These are phyloP conservation scores for Danio kyathit DNA, from an alignment of 2,797 vertebrate species.

Conservation along the genomic window DNA sequence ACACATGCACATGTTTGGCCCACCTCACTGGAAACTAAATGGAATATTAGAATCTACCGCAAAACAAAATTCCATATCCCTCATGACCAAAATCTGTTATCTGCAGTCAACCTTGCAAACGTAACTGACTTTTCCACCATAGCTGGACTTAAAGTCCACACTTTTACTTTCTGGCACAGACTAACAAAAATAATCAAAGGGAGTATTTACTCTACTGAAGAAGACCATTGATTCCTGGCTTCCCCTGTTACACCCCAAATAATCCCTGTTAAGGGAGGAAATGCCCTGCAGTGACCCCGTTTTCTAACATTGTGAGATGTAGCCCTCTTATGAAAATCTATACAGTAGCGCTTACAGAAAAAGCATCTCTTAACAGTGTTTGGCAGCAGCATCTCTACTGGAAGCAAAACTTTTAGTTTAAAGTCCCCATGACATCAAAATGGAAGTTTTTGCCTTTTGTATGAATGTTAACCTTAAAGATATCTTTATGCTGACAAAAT, in stretches of 20 bases:
- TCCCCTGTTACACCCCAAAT: constrained; percentile 61
- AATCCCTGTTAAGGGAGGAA: constrained; percentile 52
- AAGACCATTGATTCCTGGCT: constrained; percentile 60
- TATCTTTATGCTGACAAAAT: too few relatives aligned
- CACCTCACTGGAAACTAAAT: constrained; percentile 56
- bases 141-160: constrained; percentile 49
- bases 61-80: constrained; percentile 37
- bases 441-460: too few relatives aligned
- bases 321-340: constrained; percentile 24
- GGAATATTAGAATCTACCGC: constrained; percentile 58
- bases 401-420: too few relatives aligned
- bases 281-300: constrained; percentile 46
- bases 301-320: constrained; percentile 52
- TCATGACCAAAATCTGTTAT: constrained; percentile 28
- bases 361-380: too few relatives aligned
- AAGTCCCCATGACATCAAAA: too few relatives aligned
- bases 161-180: constrained; percentile 50
- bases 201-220: constrained; percentile 62
- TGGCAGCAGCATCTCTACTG: too few relatives aligned
- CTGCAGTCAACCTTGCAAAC: constrained; percentile 52
- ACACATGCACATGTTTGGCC: constrained; percentile 53
- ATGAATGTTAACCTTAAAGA: too few relatives aligned
- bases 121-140: constrained; percentile 38
- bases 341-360: constrained; percentile 15
- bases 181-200: constrained; percentile 65